Evolutionary conservation across 2,113 vertebrate genomes (phyloP), one percentile per base, ranked within the genome.

Genomic region (Caranx ignobilis): DNA sequence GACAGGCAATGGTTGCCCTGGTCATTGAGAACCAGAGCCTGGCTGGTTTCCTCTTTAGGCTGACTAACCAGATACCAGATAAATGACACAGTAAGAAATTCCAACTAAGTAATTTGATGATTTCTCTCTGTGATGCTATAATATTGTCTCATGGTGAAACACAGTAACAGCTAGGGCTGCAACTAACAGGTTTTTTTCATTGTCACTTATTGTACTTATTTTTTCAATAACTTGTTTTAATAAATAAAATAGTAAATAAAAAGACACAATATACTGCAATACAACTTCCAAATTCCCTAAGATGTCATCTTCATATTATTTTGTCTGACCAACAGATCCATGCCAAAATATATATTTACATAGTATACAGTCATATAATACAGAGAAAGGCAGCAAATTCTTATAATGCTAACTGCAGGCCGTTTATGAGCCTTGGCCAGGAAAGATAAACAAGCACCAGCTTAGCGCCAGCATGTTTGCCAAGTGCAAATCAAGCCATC

Each of bases 1-100:
- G 69, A 83, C 67, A 67, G 21, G 13, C 67, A 65, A 56, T 34
- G 57, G 50, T 60, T 80, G 31, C 34, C 15, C 35, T 71, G 57
- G 32, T 71, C 31, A 69, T 11, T 50, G 26, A 74, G 41, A 52
- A 13, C 2, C 41, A 52, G n/a, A 0, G n/a, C 35, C 65, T 71
- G 72, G 72, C 52, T 61, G 16, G 15, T 69, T 48, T 77, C 65
- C 64, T 81, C 45, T 57, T 55, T 56, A 26, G 48, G 16, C 60
- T 59, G 39, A 75, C 26, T 32, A 73, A 79, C 81, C 31, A 62
- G 31, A 68, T 32, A 37, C 57, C 61, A 26, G 71, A 68, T 3
- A 70, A 13, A 71, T 45, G 11, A 71, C n/a, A 32, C 37, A 74
- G 19, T 68, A 66, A 70, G 4, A 82, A 35, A 78, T 47, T 55